phyloP scores from a whole-genome alignment of 2,113 vertebrate species.

The Otis tarda region DNA sequence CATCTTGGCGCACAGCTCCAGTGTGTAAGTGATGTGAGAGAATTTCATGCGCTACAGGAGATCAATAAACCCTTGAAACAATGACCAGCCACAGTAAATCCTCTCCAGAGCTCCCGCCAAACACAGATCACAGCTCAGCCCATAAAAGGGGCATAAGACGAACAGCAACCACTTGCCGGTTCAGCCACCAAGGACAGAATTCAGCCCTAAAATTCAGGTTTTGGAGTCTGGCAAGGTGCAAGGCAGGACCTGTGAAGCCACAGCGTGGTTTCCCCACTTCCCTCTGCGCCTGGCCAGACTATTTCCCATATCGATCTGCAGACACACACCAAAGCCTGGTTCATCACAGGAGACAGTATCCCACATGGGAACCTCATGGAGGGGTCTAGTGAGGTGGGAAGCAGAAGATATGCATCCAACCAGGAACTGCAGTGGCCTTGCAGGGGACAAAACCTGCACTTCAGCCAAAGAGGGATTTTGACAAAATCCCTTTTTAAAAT shows the following conservation, averaged over 20 bases:
- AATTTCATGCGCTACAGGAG: background rate
- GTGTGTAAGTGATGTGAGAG: rapidly evolving
- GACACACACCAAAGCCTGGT: background rate
- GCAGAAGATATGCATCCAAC: background rate
- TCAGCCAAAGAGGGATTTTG: background rate
- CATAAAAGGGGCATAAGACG: background rate
- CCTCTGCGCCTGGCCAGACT: background rate
- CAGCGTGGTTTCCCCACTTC: background rate
- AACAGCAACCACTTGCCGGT: rapidly evolving
- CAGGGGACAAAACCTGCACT: background rate
- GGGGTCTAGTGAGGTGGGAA: background rate
- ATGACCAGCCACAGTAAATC: background rate
- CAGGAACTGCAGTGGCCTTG: background rate
- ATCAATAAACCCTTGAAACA: background rate
- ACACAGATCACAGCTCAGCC: background rate
- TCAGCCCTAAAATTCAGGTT: background rate
- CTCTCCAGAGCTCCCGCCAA: background rate
- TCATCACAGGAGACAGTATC: background rate
- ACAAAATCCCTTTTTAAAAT: background rate
- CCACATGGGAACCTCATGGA: background rate
- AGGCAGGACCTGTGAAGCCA: background rate
- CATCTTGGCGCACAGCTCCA: background rate
- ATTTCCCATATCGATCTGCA: background rate
- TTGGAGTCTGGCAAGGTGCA: background rate
- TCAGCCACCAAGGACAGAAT: background rate